phyloP scores from a whole-genome alignment of 1,140 invertebrate genomes.

The Scylla paramamosain region DNA sequence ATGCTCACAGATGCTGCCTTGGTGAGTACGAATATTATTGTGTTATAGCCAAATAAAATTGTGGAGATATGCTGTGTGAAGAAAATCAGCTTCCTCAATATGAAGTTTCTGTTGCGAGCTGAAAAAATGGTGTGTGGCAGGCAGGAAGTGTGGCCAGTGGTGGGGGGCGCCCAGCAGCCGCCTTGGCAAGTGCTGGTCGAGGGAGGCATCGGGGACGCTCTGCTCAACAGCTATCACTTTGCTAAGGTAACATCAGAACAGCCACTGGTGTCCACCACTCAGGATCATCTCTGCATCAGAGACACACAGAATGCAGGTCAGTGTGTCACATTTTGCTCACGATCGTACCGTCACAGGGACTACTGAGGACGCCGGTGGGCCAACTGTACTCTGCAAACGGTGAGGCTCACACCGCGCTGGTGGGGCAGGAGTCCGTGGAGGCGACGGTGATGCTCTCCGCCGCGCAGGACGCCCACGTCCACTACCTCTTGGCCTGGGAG shows the following conservation, averaged over 20 bases:
- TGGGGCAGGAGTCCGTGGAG: conserved; percentile 17
- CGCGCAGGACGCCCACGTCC: neutral
- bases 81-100: neutral
- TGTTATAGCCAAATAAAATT: neutral
- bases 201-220: conserved; percentile 22
- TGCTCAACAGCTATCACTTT: conserved; percentile 64
- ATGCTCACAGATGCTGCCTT: too few relatives aligned
- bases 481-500: conserved; percentile 56
- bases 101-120: neutral
- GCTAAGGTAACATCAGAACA: conserved; percentile 43
- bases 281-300: neutral
- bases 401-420: conserved; percentile 26
- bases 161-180: neutral
- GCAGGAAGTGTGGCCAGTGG: conserved; percentile 59
- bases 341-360: neutral
- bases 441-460: conserved; percentile 37
- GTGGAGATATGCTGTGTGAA: neutral
- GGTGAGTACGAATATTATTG: neutral
- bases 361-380: conserved; percentile 24
- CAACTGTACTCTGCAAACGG: conserved; percentile 29
- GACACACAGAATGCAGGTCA: neutral
- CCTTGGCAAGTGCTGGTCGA: conserved; percentile 53
- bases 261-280: neutral
- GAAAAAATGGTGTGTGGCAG: conserved; percentile 41
- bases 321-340: neutral